Percentiles rank a stretch among this genome's conserved stretches.
Evolutionary conservation across 2,113 vertebrate genomes (phyloP).

Genomic region (Amblyornis subalaris): DNA sequence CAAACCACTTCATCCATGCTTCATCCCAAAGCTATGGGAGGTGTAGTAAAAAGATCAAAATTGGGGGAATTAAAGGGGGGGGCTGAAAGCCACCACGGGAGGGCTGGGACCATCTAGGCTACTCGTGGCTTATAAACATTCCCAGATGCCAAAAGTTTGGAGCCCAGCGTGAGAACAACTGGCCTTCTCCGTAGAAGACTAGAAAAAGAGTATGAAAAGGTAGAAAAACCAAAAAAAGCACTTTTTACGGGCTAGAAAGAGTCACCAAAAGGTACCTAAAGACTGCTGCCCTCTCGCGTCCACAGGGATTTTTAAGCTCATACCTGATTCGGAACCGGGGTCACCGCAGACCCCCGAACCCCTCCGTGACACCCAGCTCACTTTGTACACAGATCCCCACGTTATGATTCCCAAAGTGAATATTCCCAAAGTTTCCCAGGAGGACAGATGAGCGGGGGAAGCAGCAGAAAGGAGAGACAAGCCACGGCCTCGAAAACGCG

Average conservation of each 20-base stretch:
- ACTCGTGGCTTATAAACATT: neutral
- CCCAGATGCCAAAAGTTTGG: neutral
- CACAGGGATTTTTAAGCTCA: neutral
- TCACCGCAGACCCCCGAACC: neutral
- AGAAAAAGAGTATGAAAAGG: conserved; percentile 63
- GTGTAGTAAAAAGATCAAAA: neutral
- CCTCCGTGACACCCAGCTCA: neutral
- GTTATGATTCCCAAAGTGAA: neutral
- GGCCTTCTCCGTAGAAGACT: neutral
- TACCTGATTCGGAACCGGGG: neutral
- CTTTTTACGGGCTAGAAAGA: conserved; percentile 24
- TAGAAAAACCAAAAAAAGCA: conserved; percentile 36
- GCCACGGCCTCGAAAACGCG: rapidly evolving
- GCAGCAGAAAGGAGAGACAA: neutral
- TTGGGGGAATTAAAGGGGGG: neutral
- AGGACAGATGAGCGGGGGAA: neutral
- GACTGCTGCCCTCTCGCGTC: neutral
- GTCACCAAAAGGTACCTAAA: neutral
- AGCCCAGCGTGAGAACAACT: neutral
- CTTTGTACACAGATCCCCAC: neutral
- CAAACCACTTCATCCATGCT: neutral
- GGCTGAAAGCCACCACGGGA: neutral
- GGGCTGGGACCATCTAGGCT: neutral
- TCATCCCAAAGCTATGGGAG: neutral
- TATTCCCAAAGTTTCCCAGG: neutral